phyloP scores from a whole-genome alignment of 1,140 invertebrate genomes.

The Plectrocnemia conspersa region DNA sequence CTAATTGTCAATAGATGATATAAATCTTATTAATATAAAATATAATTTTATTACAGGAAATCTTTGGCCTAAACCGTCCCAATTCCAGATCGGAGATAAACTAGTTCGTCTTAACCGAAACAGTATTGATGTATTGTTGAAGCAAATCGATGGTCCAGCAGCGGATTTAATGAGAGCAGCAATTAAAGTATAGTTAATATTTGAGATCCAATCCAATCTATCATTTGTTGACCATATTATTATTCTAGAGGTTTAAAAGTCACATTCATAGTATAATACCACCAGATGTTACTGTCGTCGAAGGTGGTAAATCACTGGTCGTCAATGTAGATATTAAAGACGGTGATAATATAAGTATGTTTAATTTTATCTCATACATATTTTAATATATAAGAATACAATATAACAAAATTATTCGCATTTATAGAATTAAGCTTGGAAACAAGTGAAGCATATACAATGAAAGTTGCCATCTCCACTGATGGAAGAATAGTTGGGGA shows the following conservation, averaged over 20 bases:
- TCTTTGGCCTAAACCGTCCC: conserved; percentile 69
- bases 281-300: conserved; percentile 10
- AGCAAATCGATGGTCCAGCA: conserved; percentile 41
- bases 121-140: conserved; percentile 49
- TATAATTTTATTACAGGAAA: conserved; percentile 46
- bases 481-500: conserved; percentile 54
- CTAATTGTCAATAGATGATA: too few species aligned
- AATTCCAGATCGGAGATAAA: conserved; percentile 54
- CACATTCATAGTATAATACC: conserved; percentile 23
- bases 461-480: conserved; percentile 49
- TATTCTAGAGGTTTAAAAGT: conserved; percentile 28
- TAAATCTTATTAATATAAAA: too few species aligned
- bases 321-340: conserved; percentile 39
- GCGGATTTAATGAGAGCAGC: conserved; percentile 47
- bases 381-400: background rate
- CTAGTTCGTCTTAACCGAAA: conserved; percentile 59
- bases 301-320: conserved; percentile 39
- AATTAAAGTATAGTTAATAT: conserved; percentile 16
- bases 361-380: background rate
- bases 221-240: conserved; percentile 11
- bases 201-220: background rate
- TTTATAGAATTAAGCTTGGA: conserved; percentile 49
- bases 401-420: conserved; percentile 10
- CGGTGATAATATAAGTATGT: conserved; percentile 31
- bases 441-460: conserved; percentile 64